A percentile compares a stretch with the other conserved stretches of the same genome.
These are phyloP conservation scores for Conomelus anceps DNA, from an alignment of 2,888 invertebrate species.

Conservation along the genomic window DNA sequence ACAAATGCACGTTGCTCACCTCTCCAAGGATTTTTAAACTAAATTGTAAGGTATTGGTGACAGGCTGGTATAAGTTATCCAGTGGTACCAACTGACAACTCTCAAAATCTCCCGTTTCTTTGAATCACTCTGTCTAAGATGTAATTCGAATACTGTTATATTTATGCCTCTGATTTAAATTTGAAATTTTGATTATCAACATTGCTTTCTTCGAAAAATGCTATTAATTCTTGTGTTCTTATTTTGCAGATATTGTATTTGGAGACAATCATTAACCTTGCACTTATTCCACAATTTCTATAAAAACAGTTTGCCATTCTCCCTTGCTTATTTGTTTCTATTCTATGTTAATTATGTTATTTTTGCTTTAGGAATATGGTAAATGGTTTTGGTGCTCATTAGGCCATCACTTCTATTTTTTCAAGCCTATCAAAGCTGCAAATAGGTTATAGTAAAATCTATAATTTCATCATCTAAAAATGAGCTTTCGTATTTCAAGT, in stretches of 20 bases:
- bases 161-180: too few relatives aligned
- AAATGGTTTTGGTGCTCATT: background rate
- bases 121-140: too few relatives aligned
- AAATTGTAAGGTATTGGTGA: too few relatives aligned
- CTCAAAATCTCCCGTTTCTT: too few relatives aligned
- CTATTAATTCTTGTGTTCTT: constrained; percentile 7
- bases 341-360: background rate
- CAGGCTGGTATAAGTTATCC: too few relatives aligned
- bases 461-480: too few relatives aligned
- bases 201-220: background rate
- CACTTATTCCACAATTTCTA: background rate
- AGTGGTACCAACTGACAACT: too few relatives aligned
- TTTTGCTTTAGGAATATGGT: background rate
- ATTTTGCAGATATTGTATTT: constrained; percentile 7
- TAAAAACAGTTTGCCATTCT: background rate
- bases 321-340: background rate
- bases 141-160: too few relatives aligned
- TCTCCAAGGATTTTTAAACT: too few relatives aligned
- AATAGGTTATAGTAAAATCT: too few relatives aligned
- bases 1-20: too few relatives aligned
- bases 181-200: background rate
- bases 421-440: background rate
- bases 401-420: background rate
- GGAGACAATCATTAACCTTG: background rate
- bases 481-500: too few relatives aligned